Base-by-base conservation (phyloP, 2,888 invertebrate species). In the Notocelia uddmanniana region DNA sequence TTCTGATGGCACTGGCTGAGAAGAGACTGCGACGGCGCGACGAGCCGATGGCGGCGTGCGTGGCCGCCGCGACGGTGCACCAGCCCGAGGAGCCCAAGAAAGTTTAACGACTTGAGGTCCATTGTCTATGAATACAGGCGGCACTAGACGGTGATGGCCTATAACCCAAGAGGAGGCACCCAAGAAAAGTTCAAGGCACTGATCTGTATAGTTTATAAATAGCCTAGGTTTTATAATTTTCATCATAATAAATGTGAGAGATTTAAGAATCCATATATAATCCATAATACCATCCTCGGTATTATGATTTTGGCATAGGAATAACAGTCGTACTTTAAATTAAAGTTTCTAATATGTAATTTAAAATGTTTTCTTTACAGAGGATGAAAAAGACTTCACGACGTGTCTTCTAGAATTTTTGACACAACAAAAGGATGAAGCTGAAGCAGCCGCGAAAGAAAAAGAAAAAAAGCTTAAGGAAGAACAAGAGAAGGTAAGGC, bases 31-130 rank as follows among this genome's bases (percentile, higher is more conserved):
- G 90, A 62, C 90, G 95, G 66, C 92, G 97, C 1, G 96, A 97
- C 26, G 95, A 94, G 79, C 93, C 97, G 77, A 90, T 97, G 78
- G 95, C 96, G 1, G 96, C 96, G 55, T 90, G 97, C 73, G 94
- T 97, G 0, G 95, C 95, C 69, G 97, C 97, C 0, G 97, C 31
- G 31, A 31, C 31, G 31, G 31, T 31, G 31, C 8, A 5, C 31
- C 8, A 31, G 5, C 31, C 31, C 31, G 8, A 31, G 0, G 31
- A 9, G 8, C 31, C 31, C 31, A 31, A 31, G 31, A 31, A 31
- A 31, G 0, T 2, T 31, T 31, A 8, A 31, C 5, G 3, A n/a
- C n/a, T n/a, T n/a, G n/a, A n/a, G n/a, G n/a, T n/a, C 31, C 8
- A 5, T 31, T 31, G 31, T 31, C 8, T 5, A 31, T 5, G 8